phyloP scores from a whole-genome alignment of 2,797 vertebrate species.

The Labeo calbasu region DNA sequence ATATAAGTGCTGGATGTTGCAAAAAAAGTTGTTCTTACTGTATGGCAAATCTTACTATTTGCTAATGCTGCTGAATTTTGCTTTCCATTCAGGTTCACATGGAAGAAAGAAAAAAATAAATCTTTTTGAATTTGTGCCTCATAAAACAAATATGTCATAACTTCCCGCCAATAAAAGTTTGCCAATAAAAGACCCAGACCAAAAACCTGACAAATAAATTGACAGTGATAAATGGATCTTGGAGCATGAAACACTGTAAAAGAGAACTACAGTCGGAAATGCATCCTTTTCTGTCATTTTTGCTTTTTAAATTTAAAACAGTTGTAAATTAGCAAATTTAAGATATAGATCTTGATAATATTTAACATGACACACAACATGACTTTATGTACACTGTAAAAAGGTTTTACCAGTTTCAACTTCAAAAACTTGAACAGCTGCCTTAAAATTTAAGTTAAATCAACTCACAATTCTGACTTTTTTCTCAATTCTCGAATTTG shows the following conservation, averaged over 20 bases:
- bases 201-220: not conserved
- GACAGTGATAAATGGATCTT: not conserved
- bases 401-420: no score
- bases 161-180: slow-evolving; percentile 8
- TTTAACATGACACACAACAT: not conserved
- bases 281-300: not conserved
- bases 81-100: not conserved
- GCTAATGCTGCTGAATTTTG: not conserved
- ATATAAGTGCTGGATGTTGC: slow-evolving; percentile 35
- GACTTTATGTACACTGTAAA: no score
- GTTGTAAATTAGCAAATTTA: not conserved
- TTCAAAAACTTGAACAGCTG: no score
- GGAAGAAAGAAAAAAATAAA: not conserved
- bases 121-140: slow-evolving; percentile 6
- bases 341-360: not conserved
- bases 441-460: no score
- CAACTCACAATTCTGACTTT: no score
- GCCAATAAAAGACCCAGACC: not conserved
- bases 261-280: not conserved
- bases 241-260: not conserved
- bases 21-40: slow-evolving; percentile 3
- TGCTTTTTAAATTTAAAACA: not conserved
- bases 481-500: no score
- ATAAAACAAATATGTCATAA: slow-evolving; percentile 36
- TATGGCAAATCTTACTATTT: slow-evolving; percentile 10